These are phyloP conservation scores for Phengaris alcon DNA, from an alignment of 2,888 invertebrate species.

Conservation along the genomic window DNA sequence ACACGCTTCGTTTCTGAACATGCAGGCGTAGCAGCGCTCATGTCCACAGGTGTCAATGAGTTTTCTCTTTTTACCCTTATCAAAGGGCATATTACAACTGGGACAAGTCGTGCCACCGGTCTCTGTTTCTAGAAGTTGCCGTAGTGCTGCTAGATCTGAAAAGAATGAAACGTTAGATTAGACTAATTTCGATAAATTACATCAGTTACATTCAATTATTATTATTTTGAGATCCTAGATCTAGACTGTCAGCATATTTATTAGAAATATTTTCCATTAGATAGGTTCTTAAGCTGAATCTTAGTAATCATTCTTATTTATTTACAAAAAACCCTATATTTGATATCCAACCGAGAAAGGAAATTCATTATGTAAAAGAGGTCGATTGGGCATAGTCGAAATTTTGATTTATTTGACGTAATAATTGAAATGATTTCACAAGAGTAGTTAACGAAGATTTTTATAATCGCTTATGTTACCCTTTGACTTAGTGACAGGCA, in stretches of 20 bases:
- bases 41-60: slow-evolving; percentile 97
- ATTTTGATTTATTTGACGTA: slow-evolving; percentile 39
- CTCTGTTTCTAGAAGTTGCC: slow-evolving; percentile 88
- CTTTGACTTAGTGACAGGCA: neutral
- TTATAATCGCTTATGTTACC: slow-evolving; percentile 60
- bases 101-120: slow-evolving; percentile 86
- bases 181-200: neutral
- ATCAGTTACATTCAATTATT: no score
- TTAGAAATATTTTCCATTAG: neutral
- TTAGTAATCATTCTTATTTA: neutral
- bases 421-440: slow-evolving; percentile 34
- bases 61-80: slow-evolving; percentile 96
- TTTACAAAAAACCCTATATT: neutral
- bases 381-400: slow-evolving; percentile 33
- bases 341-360: neutral
- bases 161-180: slow-evolving; percentile 47
- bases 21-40: slow-evolving; percentile 96
- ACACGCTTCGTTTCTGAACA: slow-evolving; percentile 95
- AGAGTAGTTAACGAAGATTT: slow-evolving; percentile 43
- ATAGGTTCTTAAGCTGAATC: neutral
- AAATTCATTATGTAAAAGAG: slow-evolving; percentile 10
- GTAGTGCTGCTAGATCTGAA: slow-evolving; percentile 90
- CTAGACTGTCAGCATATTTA: neutral
- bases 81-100: slow-evolving; percentile 95
- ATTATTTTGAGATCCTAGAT: no score